Evolutionary conservation across 2,888 invertebrate genomes (phyloP).

Genomic region (Tinea semifulvella): DNA sequence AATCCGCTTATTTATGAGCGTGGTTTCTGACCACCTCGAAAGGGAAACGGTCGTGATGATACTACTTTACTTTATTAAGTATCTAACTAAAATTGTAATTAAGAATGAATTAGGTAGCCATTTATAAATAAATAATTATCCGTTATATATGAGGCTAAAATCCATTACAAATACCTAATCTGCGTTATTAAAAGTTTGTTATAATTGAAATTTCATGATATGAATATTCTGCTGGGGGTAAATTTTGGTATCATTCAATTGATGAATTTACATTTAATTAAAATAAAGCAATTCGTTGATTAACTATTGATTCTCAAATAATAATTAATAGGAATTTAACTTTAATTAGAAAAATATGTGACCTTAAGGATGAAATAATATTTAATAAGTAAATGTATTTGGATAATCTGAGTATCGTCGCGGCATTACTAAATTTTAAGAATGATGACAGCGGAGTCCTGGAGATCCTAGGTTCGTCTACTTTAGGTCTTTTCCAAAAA

Average conservation of each 20-base stretch:
- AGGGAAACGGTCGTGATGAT: too few relatives aligned
- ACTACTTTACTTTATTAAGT: too few relatives aligned
- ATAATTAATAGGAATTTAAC: constrained; percentile 68
- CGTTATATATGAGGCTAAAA: constrained; percentile 75
- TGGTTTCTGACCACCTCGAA: too few relatives aligned
- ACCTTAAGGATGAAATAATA: constrained; percentile 73
- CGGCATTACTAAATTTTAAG: constrained; percentile 73
- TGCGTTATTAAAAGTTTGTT: constrained; percentile 70
- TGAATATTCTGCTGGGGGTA: constrained; percentile 67
- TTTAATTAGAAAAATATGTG: constrained; percentile 67
- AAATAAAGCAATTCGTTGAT: constrained; percentile 58
- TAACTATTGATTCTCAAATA: constrained; percentile 69
- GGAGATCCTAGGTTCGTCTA: too few relatives aligned
- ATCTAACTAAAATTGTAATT: constrained; percentile 68
- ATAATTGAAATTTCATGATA: constrained; percentile 67
- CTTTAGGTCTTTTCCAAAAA: too few relatives aligned
- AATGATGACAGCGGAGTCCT: too few relatives aligned
- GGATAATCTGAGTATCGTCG: constrained; percentile 81
- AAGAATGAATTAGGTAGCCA: constrained; percentile 66
- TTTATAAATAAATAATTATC: constrained; percentile 69
- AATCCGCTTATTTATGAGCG: too few relatives aligned
- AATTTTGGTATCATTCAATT: constrained; percentile 70
- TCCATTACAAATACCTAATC: constrained; percentile 65
- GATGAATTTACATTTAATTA: constrained; percentile 59
- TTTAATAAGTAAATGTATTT: constrained; percentile 74